Evolutionary conservation across 2,888 invertebrate genomes (phyloP).

Genomic region (Drosophila anomelani): DNA sequence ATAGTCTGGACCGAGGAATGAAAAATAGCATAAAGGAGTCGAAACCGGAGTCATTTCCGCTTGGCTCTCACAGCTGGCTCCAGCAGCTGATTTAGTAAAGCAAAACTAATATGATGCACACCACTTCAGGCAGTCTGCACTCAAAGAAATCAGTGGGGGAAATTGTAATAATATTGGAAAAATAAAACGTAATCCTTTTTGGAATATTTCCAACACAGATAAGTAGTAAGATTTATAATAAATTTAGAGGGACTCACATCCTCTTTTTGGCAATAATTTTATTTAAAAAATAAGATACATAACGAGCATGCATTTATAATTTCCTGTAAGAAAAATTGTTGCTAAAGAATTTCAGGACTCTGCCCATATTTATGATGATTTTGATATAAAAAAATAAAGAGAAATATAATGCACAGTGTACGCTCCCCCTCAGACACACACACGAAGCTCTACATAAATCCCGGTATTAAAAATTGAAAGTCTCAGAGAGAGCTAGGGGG

Average conservation of each 20-base stretch:
- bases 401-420: constrained; percentile 15
- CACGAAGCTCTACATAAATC: constrained; percentile 57
- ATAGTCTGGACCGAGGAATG: constrained; percentile 2
- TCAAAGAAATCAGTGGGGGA: background rate
- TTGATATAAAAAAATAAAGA: background rate
- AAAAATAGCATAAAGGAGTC: constrained; percentile 23
- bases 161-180: background rate
- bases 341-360: background rate
- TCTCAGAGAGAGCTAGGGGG: background rate
- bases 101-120: constrained; percentile 59
- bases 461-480: constrained; percentile 56
- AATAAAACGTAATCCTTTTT: background rate
- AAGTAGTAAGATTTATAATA: no score
- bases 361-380: background rate
- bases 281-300: background rate
- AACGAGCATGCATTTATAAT: background rate
- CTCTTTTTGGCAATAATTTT: background rate
- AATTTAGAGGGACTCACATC: no score
- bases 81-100: constrained; percentile 43
- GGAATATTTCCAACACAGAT: no score
- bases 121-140: constrained; percentile 6
- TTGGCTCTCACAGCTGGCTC: constrained; percentile 37
- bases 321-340: background rate
- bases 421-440: constrained; percentile 12
- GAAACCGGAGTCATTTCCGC: constrained; percentile 18